Conservation (phyloP, 2,888 invertebrate genomes). For the Lithodes maja region DNA sequence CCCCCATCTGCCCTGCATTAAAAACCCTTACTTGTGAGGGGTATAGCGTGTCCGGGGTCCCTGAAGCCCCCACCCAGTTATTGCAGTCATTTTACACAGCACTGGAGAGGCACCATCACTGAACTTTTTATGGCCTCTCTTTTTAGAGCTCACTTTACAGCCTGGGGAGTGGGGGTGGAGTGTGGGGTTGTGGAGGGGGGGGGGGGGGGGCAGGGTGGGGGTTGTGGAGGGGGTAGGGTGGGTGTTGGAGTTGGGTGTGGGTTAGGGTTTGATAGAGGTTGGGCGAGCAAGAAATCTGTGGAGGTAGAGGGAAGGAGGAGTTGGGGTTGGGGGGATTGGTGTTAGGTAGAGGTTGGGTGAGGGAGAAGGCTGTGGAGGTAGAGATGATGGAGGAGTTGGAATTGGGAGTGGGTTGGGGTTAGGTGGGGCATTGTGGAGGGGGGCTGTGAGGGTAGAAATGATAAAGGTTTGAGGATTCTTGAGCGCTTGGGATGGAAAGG, state of each 20-base stretch:
- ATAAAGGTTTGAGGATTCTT: neutral
- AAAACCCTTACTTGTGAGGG: neutral
- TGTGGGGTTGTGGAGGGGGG: neutral
- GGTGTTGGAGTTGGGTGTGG: neutral
- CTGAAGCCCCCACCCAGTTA: neutral
- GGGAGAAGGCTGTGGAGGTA: too few relatives aligned
- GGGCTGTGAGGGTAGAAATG: neutral
- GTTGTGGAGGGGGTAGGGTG: neutral
- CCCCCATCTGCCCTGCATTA: too few relatives aligned
- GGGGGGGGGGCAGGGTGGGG: neutral
- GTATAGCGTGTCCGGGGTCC: neutral
- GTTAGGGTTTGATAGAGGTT: neutral
- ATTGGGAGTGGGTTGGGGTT: too few relatives aligned
- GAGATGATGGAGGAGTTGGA: too few relatives aligned
- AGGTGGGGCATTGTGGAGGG: neutral
- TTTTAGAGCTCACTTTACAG: neutral
- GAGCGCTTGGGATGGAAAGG: too few relatives aligned
- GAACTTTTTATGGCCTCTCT: neutral
- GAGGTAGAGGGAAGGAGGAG: neutral
- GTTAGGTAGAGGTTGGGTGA: too few relatives aligned
- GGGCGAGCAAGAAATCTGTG: neutral
- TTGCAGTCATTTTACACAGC: constrained; percentile 3
- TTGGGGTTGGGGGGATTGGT: neutral
- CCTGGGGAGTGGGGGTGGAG: neutral
- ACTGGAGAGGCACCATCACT: neutral